Conservation (phyloP, 2,797 vertebrate genomes). For the Manis pentadactyla region DNA sequence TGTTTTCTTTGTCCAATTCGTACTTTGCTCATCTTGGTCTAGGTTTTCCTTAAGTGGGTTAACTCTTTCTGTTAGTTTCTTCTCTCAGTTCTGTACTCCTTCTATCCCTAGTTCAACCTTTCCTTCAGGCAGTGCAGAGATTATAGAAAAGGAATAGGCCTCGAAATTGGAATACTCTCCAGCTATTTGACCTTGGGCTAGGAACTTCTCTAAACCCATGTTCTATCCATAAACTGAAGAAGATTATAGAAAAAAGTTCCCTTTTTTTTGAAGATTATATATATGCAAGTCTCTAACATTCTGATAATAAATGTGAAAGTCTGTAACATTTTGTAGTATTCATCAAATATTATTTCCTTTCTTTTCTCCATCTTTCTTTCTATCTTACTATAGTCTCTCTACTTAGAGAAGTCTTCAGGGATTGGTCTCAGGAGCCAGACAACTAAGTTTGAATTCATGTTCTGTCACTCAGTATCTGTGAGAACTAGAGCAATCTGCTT, state of each 20-base stretch:
- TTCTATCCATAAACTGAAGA: constrained; percentile 5
- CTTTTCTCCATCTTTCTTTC: not conserved
- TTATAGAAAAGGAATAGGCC: not conserved
- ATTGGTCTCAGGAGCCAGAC: not conserved
- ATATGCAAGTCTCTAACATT: not conserved
- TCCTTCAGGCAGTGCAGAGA: not conserved
- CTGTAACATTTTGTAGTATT: not conserved
- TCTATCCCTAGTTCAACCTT: not conserved
- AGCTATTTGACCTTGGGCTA: not conserved
- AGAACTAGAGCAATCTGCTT: not conserved
- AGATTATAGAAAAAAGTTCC: not conserved
- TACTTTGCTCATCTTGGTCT: not conserved
- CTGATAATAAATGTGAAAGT: not conserved
- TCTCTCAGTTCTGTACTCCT: not conserved
- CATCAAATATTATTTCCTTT: not conserved
- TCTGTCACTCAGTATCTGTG: not conserved
- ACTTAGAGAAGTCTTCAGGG: not conserved
- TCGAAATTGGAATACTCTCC: constrained; percentile 21
- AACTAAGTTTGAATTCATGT: not conserved
- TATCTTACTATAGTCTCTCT: not conserved
- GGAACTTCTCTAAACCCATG: not conserved
- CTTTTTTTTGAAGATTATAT: not conserved
- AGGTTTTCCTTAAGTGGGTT: not conserved
- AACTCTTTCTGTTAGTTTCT: not conserved
- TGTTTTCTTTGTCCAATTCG: not conserved